A percentile compares a stretch with the other conserved stretches of the same genome.
These are phyloP conservation scores for Mesochorus sp. DNA, from an alignment of 2,888 invertebrate species.

Conservation along the genomic window DNA sequence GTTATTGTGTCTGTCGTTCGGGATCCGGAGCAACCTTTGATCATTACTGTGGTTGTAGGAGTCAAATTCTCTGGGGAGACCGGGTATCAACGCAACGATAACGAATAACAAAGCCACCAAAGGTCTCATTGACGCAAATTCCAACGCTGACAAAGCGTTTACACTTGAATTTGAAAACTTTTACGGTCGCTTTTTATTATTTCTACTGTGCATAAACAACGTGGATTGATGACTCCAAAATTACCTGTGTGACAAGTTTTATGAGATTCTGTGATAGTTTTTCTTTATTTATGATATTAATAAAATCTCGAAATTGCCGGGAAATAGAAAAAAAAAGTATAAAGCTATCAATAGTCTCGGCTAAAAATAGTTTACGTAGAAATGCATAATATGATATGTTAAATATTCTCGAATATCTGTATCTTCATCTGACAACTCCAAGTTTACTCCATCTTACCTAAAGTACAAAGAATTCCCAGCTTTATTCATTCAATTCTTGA, in stretches of 20 bases:
- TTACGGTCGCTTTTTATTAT: not conserved
- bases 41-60: not conserved
- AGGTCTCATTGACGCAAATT: not conserved
- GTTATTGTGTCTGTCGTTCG: not conserved
- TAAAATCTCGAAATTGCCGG: not conserved
- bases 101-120: not conserved
- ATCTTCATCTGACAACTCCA: not conserved
- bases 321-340: not conserved
- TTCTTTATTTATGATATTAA: not conserved
- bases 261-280: not conserved
- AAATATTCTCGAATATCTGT: not conserved
- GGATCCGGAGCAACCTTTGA: not conserved
- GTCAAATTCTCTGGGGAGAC: constrained; percentile 8
- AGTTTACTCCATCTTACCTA: not conserved
- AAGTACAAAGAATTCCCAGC: not conserved
- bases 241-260: not conserved
- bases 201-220: not conserved
- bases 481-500: not conserved
- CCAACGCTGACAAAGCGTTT: constrained; percentile 9
- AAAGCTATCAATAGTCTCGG: not conserved
- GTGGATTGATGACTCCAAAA: not conserved
- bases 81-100: not conserved
- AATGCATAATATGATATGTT: not conserved
- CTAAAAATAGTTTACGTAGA: too few relatives aligned
- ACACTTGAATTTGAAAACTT: constrained; percentile 15